Conservation (phyloP, 2,888 invertebrate species). For the Gerosis bhagava region DNA sequence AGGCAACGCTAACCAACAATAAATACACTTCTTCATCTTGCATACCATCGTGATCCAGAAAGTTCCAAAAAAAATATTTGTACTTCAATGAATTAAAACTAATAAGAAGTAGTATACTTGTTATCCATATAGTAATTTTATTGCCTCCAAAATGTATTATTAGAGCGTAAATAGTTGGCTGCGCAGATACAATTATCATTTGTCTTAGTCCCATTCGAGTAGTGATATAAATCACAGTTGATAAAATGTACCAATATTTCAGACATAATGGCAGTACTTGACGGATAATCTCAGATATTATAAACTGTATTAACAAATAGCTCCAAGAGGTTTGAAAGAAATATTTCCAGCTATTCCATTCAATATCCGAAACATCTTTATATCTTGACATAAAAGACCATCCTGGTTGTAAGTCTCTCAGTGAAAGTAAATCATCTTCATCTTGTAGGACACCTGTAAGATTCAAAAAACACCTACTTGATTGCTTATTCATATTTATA, state of each 20-base stretch:
- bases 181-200: constrained; percentile 71
- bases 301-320: constrained; percentile 80
- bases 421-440: constrained; percentile 39
- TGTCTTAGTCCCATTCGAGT: constrained; percentile 73
- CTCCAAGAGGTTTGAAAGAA: constrained; percentile 75
- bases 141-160: constrained; percentile 70
- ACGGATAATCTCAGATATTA: constrained; percentile 76
- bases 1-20: constrained; percentile 82
- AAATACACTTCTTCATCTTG: constrained; percentile 79
- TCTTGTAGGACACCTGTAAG: constrained; percentile 58
- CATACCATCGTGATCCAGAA: constrained; percentile 63
- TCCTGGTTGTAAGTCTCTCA: constrained; percentile 79
- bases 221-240: constrained; percentile 72
- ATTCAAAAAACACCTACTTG: no score
- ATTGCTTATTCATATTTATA: neutral
- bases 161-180: constrained; percentile 78
- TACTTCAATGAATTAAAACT: constrained; percentile 76
- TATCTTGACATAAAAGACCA: constrained; percentile 79
- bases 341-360: constrained; percentile 86
- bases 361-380: constrained; percentile 86
- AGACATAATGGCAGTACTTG: constrained; percentile 46
- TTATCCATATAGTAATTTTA: constrained; percentile 79
- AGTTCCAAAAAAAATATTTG: constrained; percentile 67
- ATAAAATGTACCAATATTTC: constrained; percentile 79
- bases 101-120: constrained; percentile 71